Base-by-base conservation (phyloP, 2,797 vertebrate species). In the Octomys mimax region DNA sequence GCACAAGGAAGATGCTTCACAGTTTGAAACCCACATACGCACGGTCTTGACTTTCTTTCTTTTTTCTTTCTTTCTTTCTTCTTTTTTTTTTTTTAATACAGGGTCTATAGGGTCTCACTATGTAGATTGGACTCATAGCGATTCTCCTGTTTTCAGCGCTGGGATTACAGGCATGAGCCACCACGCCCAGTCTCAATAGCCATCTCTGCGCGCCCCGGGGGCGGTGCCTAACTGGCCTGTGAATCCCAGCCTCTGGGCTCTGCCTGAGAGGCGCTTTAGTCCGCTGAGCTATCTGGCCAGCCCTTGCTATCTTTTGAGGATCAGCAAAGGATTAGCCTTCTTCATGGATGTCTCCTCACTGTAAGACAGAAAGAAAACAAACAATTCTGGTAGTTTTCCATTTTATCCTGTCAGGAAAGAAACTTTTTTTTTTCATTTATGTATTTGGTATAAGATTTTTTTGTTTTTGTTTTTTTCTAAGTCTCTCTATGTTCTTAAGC, bases 281-380 rank as follows among this genome's bases (percentile, higher is more conserved):
- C 49, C 49, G 11, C 49, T 49, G 49, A 49, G 49, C 49, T 49
- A 49, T 49, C 49, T 49, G 49, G 49, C 49, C 49, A 49, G 49
- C 49, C 49, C 49, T 49, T 49, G n/a, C 89, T 94, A 18, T 92
- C 95, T 98, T 88, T 95, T 95, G 77, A 97, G 92, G 89, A 88
- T 80, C 54, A 64, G 77, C 93, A 54, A 75, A 70, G 36, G 21
- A 7, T 22, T 57, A 19, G 36, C 85, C 36, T 46, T 28, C 57
- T 87, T 33, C 36, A 2, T 13, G 26, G 61, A 82, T 9, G 31
- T 78, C 70, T 91, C 31, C 42, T 77, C 62, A 22, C 46, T 49
- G 16, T 21, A 31, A 61, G 57, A 49, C n/a, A 81, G 54, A 68
- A 89, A 91, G 54, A 57, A 16, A 28, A 91, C 42, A 84, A 57